These are phyloP conservation scores for Aythya baeri DNA, from an alignment of 2,113 vertebrate species.

Conservation along the genomic window DNA sequence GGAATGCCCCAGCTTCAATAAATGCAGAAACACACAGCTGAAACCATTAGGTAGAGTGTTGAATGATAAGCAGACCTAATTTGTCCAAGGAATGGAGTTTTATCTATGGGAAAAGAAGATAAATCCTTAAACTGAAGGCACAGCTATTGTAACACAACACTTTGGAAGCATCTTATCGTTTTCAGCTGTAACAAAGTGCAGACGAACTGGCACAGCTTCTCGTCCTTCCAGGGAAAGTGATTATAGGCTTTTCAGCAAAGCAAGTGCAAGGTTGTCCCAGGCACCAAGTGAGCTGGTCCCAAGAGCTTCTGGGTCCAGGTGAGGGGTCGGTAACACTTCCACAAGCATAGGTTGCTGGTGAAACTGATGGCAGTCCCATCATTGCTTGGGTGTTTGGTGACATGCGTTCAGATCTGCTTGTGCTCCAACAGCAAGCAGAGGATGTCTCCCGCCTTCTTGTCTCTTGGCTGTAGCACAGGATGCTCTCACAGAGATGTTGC, in stretches of 20 bases:
- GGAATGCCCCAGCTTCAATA: constrained; percentile 35
- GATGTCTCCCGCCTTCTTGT: neutral
- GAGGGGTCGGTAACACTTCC: neutral
- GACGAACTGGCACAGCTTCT: neutral
- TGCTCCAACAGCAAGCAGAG: neutral
- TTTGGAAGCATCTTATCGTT: constrained; percentile 42
- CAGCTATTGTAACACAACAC: neutral
- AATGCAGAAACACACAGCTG: constrained; percentile 41
- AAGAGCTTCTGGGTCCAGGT: neutral
- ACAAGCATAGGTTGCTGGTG: neutral
- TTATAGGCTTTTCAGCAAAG: neutral
- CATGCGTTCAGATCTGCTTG: fast-evolving
- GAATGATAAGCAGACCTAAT: constrained; percentile 66
- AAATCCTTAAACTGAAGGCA: constrained; percentile 25
- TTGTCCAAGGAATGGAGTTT: constrained; percentile 67
- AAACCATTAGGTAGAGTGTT: constrained; percentile 63
- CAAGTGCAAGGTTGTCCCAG: neutral
- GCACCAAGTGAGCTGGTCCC: neutral
- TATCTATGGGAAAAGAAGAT: constrained; percentile 60
- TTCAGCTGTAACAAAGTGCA: constrained; percentile 40
- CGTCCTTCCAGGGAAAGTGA: neutral
- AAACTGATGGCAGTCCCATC: fast-evolving
- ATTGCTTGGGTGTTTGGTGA: fast-evolving
- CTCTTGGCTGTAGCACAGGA: neutral
- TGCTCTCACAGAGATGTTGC: neutral